Percentiles rank a stretch among this genome's conserved stretches.
These are phyloP conservation scores for Sardina pilchardus DNA, from an alignment of 2,113 vertebrate genomes.

Conservation along the genomic window DNA sequence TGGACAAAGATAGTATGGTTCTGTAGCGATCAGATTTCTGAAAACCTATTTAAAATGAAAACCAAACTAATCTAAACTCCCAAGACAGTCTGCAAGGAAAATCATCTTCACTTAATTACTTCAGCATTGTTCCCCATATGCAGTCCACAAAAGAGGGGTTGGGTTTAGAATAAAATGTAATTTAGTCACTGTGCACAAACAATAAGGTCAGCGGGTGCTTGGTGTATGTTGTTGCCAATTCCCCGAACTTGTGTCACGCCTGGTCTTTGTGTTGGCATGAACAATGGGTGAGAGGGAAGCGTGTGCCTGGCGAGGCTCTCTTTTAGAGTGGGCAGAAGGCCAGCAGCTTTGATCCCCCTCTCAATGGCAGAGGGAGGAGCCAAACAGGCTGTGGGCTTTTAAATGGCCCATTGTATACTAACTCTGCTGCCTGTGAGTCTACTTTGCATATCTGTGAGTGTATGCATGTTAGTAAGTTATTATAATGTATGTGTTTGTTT, in stretches of 20 bases:
- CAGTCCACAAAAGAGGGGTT: not conserved
- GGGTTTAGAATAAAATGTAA: not conserved
- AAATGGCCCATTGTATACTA: slow-evolving; percentile 38
- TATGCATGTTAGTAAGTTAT: slow-evolving; percentile 23
- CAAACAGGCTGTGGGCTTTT: slow-evolving; percentile 19
- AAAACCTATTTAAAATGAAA: not conserved
- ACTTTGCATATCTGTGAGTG: slow-evolving; percentile 3
- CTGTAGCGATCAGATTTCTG: not conserved
- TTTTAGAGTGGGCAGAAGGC: slow-evolving; percentile 27
- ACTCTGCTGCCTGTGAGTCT: slow-evolving; percentile 19
- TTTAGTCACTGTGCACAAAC: not conserved
- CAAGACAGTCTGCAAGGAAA: not conserved
- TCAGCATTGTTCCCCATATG: not conserved
- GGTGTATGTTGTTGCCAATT: slow-evolving; percentile 33
- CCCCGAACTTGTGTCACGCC: slow-evolving; percentile 40
- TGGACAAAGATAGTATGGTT: not conserved
- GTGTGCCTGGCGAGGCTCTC: slow-evolving; percentile 41
- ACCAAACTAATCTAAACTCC: not conserved
- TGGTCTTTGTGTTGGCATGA: slow-evolving; percentile 31
- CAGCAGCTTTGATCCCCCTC: slow-evolving; percentile 39
- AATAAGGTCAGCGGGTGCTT: slow-evolving; percentile 11
- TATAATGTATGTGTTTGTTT: slow-evolving; percentile 29
- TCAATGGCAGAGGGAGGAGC: slow-evolving; percentile 31
- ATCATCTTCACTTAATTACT: not conserved
- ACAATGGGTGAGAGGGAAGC: slow-evolving; percentile 38